These are phyloP conservation scores for Callionymus lyra DNA, from an alignment of 2,113 vertebrate genomes.

Conservation along the genomic window DNA sequence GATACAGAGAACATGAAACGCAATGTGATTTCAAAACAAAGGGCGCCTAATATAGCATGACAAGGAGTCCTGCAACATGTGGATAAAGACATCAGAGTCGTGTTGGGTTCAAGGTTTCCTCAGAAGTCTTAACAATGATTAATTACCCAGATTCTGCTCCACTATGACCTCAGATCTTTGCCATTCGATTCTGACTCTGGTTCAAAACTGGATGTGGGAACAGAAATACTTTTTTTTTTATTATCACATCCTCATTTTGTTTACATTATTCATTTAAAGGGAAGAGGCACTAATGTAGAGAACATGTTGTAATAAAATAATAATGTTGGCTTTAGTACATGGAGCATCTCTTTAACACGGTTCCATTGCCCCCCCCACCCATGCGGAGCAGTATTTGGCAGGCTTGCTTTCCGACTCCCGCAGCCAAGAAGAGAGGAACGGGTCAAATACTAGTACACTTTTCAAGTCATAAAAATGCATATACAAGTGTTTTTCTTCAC, in stretches of 20 bases:
- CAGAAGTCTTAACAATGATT: constrained; percentile 7
- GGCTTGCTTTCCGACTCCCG: constrained; percentile 4
- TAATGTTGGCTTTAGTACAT: constrained; percentile 7
- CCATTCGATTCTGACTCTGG: constrained; percentile 4
- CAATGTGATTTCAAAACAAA: constrained; percentile 14
- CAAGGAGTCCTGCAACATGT: constrained; percentile 3
- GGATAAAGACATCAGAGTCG: constrained; percentile 3
- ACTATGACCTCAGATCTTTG: constrained; percentile 13
- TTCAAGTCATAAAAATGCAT: constrained; percentile 51
- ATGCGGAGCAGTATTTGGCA: constrained; percentile 23
- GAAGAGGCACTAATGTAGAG: constrained; percentile 7
- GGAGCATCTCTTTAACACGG: constrained; percentile 18
- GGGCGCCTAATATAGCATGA: constrained; percentile 9
- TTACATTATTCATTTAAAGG: constrained; percentile 26
- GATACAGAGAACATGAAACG: constrained; percentile 27
- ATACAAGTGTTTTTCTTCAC: constrained; percentile 39
- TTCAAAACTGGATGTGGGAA: not conserved
- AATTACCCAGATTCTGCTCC: constrained; percentile 6
- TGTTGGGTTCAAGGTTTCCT: constrained; percentile 4
- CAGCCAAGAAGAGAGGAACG: constrained; percentile 29
- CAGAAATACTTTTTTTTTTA: not conserved
- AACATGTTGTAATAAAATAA: not conserved
- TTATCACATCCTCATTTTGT: too few relatives aligned
- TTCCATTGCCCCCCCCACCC: constrained; percentile 10
- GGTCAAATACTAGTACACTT: constrained; percentile 53